phyloP scores from a whole-genome alignment of 2,888 invertebrate species.

The Callyntrura guangdongensis region DNA sequence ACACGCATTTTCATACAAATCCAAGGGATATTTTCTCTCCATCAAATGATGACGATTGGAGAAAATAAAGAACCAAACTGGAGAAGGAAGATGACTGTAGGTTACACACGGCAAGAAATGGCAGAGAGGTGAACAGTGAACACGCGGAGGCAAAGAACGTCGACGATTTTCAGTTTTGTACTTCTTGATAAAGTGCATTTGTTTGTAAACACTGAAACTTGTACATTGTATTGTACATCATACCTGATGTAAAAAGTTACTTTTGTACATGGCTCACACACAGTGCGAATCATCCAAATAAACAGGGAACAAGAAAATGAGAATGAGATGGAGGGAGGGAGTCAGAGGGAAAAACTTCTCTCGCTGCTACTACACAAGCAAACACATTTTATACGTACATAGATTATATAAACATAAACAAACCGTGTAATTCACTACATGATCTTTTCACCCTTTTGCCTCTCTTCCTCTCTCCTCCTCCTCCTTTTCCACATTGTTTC shows the following conservation, averaged over 20 bases:
- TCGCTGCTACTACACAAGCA: constrained; percentile 6
- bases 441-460: constrained; percentile 57
- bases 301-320: neutral
- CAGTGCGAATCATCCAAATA: too few species aligned
- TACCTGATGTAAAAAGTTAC: constrained; percentile 62
- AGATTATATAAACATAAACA: constrained; percentile 58
- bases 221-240: constrained; percentile 7
- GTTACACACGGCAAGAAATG: neutral
- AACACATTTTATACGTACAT: neutral
- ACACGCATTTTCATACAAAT: constrained; percentile 21
- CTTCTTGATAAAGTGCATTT: constrained; percentile 55
- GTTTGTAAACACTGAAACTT: constrained; percentile 60
- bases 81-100: constrained; percentile 1
- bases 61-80: neutral
- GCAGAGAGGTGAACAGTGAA: too few species aligned
- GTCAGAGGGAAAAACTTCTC: neutral
- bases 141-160: neutral
- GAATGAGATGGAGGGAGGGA: neutral
- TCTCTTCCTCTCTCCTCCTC: constrained; percentile 52
- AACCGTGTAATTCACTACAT: constrained; percentile 69
- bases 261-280: neutral
- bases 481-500: constrained; percentile 41
- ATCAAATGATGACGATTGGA: too few species aligned
- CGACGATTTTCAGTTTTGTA: constrained; percentile 22
- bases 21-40: neutral